A percentile compares a stretch with the other conserved stretches of the same genome.
These are phyloP conservation scores for Temnothorax nylanderi DNA, from an alignment of 1,140 invertebrate species.

Conservation along the genomic window DNA sequence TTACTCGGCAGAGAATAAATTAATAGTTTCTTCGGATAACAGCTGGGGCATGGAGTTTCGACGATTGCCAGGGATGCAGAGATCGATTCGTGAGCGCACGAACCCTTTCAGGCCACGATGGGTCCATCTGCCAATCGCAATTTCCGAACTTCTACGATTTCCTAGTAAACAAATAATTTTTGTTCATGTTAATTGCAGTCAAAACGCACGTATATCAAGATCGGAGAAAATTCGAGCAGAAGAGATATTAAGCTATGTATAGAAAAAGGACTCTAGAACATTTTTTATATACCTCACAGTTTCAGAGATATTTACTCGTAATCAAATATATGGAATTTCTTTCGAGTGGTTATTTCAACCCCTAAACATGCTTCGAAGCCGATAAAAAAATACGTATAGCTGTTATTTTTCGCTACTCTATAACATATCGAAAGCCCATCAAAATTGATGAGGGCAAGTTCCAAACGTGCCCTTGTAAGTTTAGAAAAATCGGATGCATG, in stretches of 20 bases:
- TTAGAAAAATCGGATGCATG: no score
- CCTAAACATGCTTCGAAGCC: no score
- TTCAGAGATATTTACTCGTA: no score
- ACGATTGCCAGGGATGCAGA: slow-evolving; percentile 76
- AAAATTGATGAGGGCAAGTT: no score
- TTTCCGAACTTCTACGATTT: slow-evolving; percentile 2
- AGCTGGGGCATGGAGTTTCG: slow-evolving; percentile 78
- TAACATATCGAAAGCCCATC: no score
- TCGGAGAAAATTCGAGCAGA: background rate
- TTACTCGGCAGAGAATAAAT: slow-evolving; percentile 81
- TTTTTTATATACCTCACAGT: no score
- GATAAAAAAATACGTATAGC: no score
- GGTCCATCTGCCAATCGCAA: background rate
- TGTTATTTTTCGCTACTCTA: no score
- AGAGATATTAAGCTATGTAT: no score
- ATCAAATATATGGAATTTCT: no score
- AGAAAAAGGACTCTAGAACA: background rate
- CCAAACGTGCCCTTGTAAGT: no score
- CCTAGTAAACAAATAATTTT: background rate
- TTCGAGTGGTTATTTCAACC: no score
- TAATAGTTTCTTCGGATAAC: slow-evolving; percentile 82
- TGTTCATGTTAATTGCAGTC: background rate
- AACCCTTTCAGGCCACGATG: background rate
- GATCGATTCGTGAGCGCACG: slow-evolving; percentile 23
- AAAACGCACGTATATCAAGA: background rate